Evolutionary conservation across 2,888 invertebrate species (phyloP).

Genomic region (Amblyjoppa fuscipennis): DNA sequence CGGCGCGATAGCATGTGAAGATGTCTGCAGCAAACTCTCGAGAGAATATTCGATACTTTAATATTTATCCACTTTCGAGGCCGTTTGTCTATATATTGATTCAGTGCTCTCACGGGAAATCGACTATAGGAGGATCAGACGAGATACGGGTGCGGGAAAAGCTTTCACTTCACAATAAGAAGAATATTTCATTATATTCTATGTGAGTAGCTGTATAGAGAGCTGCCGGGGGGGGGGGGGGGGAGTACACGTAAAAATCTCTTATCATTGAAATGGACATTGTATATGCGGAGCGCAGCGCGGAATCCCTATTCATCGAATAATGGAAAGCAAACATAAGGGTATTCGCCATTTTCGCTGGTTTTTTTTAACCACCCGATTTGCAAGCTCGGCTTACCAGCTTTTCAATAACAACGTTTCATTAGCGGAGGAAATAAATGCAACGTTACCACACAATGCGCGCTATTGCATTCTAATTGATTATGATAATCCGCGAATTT

Average conservation of each 20-base stretch:
- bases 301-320: slow-evolving; percentile 17
- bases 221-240: not conserved
- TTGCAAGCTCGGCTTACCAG: not conserved
- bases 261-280: slow-evolving; percentile 43
- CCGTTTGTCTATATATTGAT: slow-evolving; percentile 36
- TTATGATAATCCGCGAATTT: slow-evolving; percentile 38
- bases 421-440: not conserved
- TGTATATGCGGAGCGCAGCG: slow-evolving; percentile 2
- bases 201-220: not conserved
- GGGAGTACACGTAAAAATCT: slow-evolving; percentile 12
- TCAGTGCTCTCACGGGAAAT: slow-evolving; percentile 44
- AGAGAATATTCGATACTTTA: slow-evolving; percentile 22
- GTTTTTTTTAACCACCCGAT: not conserved
- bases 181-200: slow-evolving; percentile 35
- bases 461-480: not conserved
- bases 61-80: slow-evolving; percentile 18
- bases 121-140: slow-evolving; percentile 1
- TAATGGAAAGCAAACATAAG: slow-evolving; percentile 44
- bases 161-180: slow-evolving; percentile 30
- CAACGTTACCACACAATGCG: not conserved
- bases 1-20: not conserved
- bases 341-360: not conserved
- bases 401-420: slow-evolving; percentile 9
- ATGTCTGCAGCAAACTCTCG: not conserved
- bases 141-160: slow-evolving; percentile 10